phyloP scores from a whole-genome alignment of 2,888 invertebrate species.

The Isotomurus palustris region DNA sequence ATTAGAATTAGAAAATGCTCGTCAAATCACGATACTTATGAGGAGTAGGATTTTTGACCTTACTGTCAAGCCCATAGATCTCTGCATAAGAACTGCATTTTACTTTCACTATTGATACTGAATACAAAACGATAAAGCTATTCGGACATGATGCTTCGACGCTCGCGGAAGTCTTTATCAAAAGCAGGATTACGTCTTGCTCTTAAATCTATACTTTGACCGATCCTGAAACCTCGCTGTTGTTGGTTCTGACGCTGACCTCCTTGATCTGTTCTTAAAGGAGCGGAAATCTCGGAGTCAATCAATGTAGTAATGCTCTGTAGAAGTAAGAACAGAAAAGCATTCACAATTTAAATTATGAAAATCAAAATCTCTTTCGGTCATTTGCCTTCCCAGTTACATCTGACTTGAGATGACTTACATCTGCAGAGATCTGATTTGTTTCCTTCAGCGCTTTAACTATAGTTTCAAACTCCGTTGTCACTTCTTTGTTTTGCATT shows the following conservation, averaged over 20 bases:
- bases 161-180: constrained; percentile 35
- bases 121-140: no score
- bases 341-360: no score
- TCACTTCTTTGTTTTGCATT: constrained; percentile 55
- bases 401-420: constrained; percentile 3
- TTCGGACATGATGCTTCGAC: constrained; percentile 15
- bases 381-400: no score
- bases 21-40: no score
- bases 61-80: no score
- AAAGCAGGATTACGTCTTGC: constrained; percentile 35
- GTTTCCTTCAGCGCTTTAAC: constrained; percentile 57
- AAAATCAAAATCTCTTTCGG: no score
- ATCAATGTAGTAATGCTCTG: constrained; percentile 50
- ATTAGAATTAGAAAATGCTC: background rate
- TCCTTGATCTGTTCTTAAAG: constrained; percentile 10
- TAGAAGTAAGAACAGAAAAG: constrained; percentile 39
- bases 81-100: no score
- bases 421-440: constrained; percentile 54
- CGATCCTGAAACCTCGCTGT: constrained; percentile 40
- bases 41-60: no score
- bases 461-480: constrained; percentile 57
- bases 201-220: constrained; percentile 33
- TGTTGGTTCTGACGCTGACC: constrained; percentile 30
- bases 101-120: no score
- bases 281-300: constrained; percentile 31